Percentiles rank a stretch among this genome's conserved stretches.
phyloP scores from a whole-genome alignment of 92 coral and sea anemone species.

The Epizoanthus stellaris region DNA sequence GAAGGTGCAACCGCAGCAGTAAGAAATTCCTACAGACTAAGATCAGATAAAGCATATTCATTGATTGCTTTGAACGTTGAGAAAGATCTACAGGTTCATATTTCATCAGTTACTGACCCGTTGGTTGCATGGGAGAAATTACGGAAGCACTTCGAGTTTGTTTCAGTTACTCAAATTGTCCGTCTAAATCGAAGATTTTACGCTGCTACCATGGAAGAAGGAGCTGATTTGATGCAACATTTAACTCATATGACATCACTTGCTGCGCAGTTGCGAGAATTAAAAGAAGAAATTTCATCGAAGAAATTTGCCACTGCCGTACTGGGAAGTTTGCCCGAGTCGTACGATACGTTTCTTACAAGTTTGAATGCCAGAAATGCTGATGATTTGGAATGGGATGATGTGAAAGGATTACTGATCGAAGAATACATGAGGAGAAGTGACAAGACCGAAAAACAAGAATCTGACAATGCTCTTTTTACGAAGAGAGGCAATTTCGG shows the following conservation, averaged over 20 bases:
- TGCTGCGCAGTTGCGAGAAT: constrained; percentile 71
- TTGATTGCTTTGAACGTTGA: constrained; percentile 68
- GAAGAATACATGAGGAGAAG: constrained; percentile 58
- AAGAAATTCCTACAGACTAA: constrained; percentile 58
- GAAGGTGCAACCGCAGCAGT: constrained; percentile 50
- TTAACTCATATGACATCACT: constrained; percentile 73
- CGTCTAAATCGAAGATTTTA: constrained; percentile 61
- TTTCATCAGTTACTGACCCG: constrained; percentile 61
- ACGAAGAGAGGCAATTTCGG: neutral
- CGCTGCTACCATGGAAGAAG: constrained; percentile 70
- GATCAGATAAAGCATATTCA: constrained; percentile 74
- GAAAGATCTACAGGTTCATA: constrained; percentile 66
- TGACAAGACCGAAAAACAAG: constrained; percentile 50
- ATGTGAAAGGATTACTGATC: constrained; percentile 51
- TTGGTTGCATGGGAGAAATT: constrained; percentile 66
- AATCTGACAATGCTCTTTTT: constrained; percentile 43
- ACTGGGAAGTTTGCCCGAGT: constrained; percentile 70
- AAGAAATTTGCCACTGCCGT: constrained; percentile 70
- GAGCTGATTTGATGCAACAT: constrained; percentile 57
- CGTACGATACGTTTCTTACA: constrained; percentile 68
- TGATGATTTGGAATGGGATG: constrained; percentile 70
- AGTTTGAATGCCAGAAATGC: constrained; percentile 65
- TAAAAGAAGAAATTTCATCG: constrained; percentile 66
- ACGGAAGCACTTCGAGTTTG: constrained; percentile 67
- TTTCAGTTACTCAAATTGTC: constrained; percentile 70